Evolutionary conservation across 2,113 vertebrate genomes (phyloP), one percentile per base, ranked within the genome.

Genomic region (Oophaga pumilio): DNA sequence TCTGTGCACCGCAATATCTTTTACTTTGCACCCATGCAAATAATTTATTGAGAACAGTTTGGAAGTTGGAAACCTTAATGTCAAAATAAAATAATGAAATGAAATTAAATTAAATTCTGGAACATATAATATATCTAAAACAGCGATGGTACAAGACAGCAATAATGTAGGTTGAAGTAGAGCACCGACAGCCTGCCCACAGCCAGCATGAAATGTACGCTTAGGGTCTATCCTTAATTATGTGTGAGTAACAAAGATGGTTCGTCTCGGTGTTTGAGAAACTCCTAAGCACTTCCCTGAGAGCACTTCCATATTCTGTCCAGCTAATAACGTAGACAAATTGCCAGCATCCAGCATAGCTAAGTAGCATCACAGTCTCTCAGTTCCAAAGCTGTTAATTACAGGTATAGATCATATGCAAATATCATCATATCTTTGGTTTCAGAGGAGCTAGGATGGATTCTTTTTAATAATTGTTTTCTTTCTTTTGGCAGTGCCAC

Each of bases 391-490:
- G 87, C 73, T 88, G 80, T 88, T 88, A 88, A 88, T 88, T 88
- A 88, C 81, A 88, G 81, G 81, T 84, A 88, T 88, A 84, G 80
- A 88, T 88, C 87, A 88, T 77, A 88, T 88, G 73, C 80, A 88
- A 84, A 88, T 88, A 77, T 84, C 81, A 88, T 83, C 60, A 88
- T 77, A 88, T 56, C 73, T 88, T 49, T 56, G 71, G 49, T 56
- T 84, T 84, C 87, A 84, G 49, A 77, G 87, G 71, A 28, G 73
- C 71, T 50, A 18, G 26, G 28, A 68, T 76, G 80, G 53, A 77
- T 88, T 84, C 69, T 84, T 77, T 52, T 87, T 71, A 17, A 88
- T 84, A 74, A 74, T 74, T 74, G 33, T 88, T 82, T 62, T 60
- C 60, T 24, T 77, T 68, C 50, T 26, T 84, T 73, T 76, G 81